Base-by-base conservation (phyloP, 35 echinoderm and acorn worm species). In the Acanthaster planci region DNA sequence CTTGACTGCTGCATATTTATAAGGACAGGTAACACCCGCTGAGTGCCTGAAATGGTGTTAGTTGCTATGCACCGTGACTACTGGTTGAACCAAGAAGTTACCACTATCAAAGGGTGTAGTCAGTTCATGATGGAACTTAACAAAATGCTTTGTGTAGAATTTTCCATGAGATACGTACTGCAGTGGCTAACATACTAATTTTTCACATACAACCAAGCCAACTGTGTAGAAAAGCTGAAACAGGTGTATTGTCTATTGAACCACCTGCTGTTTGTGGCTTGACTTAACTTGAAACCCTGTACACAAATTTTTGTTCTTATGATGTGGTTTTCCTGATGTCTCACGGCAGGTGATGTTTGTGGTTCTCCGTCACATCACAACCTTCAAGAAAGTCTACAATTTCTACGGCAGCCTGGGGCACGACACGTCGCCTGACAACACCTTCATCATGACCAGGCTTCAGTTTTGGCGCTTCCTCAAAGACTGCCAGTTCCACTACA, bases 391-490 rank as follows among this genome's bases (percentile, higher is more conserved):
- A 56, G 92, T 92, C 2, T 98, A 98, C 78, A 94, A 84, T 77
- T 98, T 84, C 82, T 98, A 98, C 80, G 90, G 91, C 77, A 89
- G 95, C 50, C 92, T 98, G 18, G 95, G 95, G 8, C 92, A 93
- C n/a, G 95, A 98, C 36, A 86, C 92, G 5, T 91, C 95, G 16
- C 85, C 87, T 40, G 95, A 97, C 55, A 97, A 97, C 52, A 97
- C 95, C 8, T 98, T 98, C 86, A 91, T 98, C 55, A 98, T 98
- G 95, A 98, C 91, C 8, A 87, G 89, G 15, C 84, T 98, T 27
- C 95, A 98, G 86, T 98, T 98, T 86, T 98, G 95, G 95, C 77
- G 95, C 8, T 94, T 98, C 55, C 82, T 98, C 7, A 98, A 98
- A 53, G 95, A 98, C 85, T 98, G 92, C 22, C 64, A 85, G 30